Evolutionary conservation across 2,888 invertebrate species (phyloP), one percentile per base, ranked within the genome.

Genomic region (Epirrhoe alternata): DNA sequence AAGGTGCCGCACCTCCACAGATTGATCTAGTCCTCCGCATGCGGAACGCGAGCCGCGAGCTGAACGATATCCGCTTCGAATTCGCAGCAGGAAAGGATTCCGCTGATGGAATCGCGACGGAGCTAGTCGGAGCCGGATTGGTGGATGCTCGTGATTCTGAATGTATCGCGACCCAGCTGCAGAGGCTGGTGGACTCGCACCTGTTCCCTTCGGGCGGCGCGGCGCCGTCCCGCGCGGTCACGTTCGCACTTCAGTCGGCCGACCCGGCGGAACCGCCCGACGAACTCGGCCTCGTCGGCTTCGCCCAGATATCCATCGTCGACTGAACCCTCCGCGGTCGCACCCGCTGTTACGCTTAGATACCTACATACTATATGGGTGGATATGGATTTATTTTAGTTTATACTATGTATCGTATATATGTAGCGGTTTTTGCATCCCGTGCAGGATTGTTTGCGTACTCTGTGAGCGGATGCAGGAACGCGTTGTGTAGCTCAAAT

Each of bases 51-150:
- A 96, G 96, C 77, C 95, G 97, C 72, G 99, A 99, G 90, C 94
- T 99, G 74, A 99, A 99, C 91, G 99, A 99, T 88, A 99, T 99
- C 83, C 96, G 99, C 80, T 99, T 99, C 92, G 99, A 99, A 92
- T 99, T 98, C 92, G 97, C 98, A 52, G 96, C 98, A 47, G 98
- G 98, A 51, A 97, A 97, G 87, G 97, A 98, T 86, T 96, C 97
- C 0, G 96, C 99, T 0, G 99, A 99, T 87, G 99, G 99, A 61
- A 99, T 99, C 77, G 98, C 99, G 14, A 95, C 97, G n/a, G 99
- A 99, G 92, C 94, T 99, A 78, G 99, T 99, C 53, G 98, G 98
- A 74, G 99, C 99, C 56, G 98, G 98, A 50, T 94, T 99, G 67
- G 98, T 99, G 62, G 98, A 98, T 87, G 97, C 96, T 61, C 95